Percentiles rank a stretch among this genome's conserved stretches.
Conservation (phyloP, 2,797 vertebrate species). For the Arctocebus calabarensis region DNA sequence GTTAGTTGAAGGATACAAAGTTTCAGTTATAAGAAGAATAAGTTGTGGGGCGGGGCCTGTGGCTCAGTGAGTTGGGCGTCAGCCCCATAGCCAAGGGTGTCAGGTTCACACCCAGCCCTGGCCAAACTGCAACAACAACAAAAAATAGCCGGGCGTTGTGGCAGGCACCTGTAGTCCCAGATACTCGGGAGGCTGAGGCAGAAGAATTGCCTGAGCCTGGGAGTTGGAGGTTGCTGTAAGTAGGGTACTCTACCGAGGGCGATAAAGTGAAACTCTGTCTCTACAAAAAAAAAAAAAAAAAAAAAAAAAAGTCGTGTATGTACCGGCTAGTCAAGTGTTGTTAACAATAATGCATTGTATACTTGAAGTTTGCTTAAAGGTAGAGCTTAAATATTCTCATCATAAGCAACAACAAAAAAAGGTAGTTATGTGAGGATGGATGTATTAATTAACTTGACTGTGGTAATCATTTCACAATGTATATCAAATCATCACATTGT, state of each 20-base stretch:
- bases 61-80: no score
- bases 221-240: no score
- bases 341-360: background rate
- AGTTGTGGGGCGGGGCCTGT: background rate
- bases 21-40: background rate
- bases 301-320: background rate
- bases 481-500: background rate
- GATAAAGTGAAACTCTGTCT: no score
- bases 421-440: background rate
- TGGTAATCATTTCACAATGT: background rate
- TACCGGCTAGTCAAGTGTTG: background rate
- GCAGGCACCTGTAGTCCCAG: no score
- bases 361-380: background rate
- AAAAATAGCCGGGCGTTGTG: no score
- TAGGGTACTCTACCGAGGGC: no score
- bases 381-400: background rate
- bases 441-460: background rate
- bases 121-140: no score
- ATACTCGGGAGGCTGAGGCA: no score
- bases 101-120: no score
- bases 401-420: background rate
- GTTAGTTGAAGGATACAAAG: background rate
- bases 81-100: no score
- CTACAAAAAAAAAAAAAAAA: no score
- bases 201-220: no score